A percentile compares a stretch with the other conserved stretches of the same genome.
phyloP scores from a whole-genome alignment of 2,113 vertebrate species.

The Miniopterus natalensis region DNA sequence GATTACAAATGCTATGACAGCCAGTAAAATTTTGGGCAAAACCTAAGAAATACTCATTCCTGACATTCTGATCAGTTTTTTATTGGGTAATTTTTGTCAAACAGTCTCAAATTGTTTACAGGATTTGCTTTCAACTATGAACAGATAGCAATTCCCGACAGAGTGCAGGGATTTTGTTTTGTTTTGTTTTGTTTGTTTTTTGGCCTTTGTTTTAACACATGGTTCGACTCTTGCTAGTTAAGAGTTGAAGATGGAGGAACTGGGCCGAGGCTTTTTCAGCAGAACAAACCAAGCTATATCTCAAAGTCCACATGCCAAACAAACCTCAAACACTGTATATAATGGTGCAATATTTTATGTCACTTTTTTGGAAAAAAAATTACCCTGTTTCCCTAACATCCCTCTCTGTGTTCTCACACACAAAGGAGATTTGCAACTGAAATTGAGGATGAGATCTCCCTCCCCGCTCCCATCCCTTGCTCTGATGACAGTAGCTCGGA shows the following conservation, averaged over 20 bases:
- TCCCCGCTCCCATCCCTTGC: background rate
- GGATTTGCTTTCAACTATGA: slow-evolving; percentile 83
- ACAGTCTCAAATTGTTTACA: slow-evolving; percentile 85
- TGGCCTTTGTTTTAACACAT: slow-evolving; percentile 79
- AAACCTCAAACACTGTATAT: slow-evolving; percentile 60
- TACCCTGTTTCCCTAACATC: slow-evolving; percentile 31
- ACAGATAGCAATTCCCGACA: slow-evolving; percentile 70
- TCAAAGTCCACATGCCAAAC: slow-evolving; percentile 70
- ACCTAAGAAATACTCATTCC: slow-evolving; percentile 80
- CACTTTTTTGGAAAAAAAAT: background rate
- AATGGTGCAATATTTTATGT: slow-evolving; percentile 78
- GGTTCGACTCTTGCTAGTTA: slow-evolving; percentile 70
- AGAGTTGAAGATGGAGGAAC: slow-evolving; percentile 75
- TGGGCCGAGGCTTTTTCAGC: slow-evolving; percentile 60
- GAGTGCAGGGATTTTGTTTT: slow-evolving; percentile 40
- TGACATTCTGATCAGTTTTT: slow-evolving; percentile 82
- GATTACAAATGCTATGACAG: slow-evolving; percentile 73
- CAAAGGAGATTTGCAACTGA: slow-evolving; percentile 45
- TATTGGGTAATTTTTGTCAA: slow-evolving; percentile 80
- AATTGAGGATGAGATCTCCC: background rate
- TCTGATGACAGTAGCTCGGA: slow-evolving; percentile 73
- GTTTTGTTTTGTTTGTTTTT: slow-evolving; percentile 52
- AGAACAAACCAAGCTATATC: slow-evolving; percentile 71
- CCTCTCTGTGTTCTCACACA: slow-evolving; percentile 29
- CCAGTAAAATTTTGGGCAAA: slow-evolving; percentile 81